A percentile compares a stretch with the other conserved stretches of the same genome.
Conservation (phyloP, 2,113 vertebrate species). For the Sterna hirundo region DNA sequence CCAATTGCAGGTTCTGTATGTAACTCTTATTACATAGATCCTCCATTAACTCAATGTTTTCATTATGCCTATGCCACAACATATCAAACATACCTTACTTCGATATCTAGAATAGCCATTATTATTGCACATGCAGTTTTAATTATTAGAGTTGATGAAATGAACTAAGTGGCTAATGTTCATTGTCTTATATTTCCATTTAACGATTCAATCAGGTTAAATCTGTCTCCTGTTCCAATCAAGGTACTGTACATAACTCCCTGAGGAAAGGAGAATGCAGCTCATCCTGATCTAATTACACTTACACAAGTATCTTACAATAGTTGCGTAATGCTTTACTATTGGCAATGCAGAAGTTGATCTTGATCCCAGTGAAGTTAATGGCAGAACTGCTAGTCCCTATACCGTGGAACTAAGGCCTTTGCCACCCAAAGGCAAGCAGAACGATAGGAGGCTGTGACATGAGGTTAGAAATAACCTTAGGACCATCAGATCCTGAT, state of each 20-base stretch:
- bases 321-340: background rate
- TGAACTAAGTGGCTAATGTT: slow-evolving; percentile 38
- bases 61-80: slow-evolving; percentile 27
- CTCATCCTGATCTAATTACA: background rate
- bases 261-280: background rate
- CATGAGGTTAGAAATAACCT: background rate
- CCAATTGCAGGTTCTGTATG: slow-evolving; percentile 52
- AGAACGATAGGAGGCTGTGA: background rate
- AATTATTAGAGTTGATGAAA: slow-evolving; percentile 56
- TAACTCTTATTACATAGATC: slow-evolving; percentile 53
- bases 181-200: slow-evolving; percentile 41
- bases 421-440: background rate
- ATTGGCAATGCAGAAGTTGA: background rate
- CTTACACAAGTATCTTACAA: background rate
- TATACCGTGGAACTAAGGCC: background rate
- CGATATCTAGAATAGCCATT: slow-evolving; percentile 24
- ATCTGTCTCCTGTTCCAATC: slow-evolving; percentile 30
- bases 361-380: background rate
- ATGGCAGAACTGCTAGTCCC: background rate
- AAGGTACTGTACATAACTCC: background rate
- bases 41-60: slow-evolving; percentile 64
- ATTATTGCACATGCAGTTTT: slow-evolving; percentile 64
- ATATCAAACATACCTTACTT: slow-evolving; percentile 25
- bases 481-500: background rate
- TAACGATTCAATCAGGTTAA: slow-evolving; percentile 40